Conservation (phyloP, 1,140 invertebrate species). For the Steinernema khuongi region DNA sequence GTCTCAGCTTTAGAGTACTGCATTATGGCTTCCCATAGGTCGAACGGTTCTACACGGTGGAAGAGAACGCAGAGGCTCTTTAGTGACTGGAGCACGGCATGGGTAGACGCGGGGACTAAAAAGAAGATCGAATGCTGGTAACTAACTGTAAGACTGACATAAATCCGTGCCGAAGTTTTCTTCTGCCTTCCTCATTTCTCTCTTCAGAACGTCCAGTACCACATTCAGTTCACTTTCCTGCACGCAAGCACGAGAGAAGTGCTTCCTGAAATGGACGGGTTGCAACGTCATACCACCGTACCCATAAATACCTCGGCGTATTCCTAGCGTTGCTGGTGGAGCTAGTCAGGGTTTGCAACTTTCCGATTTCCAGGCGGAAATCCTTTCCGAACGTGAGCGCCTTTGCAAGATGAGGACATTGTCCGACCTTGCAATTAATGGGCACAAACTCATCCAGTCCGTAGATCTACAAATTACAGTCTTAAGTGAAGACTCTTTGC, state of each 20-base stretch:
- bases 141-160: not conserved
- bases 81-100: not conserved
- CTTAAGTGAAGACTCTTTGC: not conserved
- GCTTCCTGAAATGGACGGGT: not conserved
- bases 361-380: slow-evolving; percentile 33
- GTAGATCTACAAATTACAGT: slow-evolving; percentile 21
- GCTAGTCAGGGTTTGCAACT: not conserved
- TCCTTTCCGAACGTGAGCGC: slow-evolving; percentile 33
- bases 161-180: not conserved
- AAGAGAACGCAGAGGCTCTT: slow-evolving; percentile 1
- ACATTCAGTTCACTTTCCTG: not conserved
- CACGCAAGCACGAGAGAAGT: not conserved
- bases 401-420: slow-evolving; percentile 28
- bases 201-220: not conserved
- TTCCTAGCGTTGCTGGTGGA: not conserved
- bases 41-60: not conserved
- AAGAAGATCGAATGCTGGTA: not conserved
- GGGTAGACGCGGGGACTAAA: not conserved
- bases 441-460: slow-evolving; percentile 37
- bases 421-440: slow-evolving; percentile 20
- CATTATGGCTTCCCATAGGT: not conserved
- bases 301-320: not conserved
- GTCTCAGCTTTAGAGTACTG: not conserved
- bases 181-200: not conserved
- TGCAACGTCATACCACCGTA: not conserved